Base-by-base conservation (phyloP, 2,113 vertebrate genomes). In the Carassius auratus region DNA sequence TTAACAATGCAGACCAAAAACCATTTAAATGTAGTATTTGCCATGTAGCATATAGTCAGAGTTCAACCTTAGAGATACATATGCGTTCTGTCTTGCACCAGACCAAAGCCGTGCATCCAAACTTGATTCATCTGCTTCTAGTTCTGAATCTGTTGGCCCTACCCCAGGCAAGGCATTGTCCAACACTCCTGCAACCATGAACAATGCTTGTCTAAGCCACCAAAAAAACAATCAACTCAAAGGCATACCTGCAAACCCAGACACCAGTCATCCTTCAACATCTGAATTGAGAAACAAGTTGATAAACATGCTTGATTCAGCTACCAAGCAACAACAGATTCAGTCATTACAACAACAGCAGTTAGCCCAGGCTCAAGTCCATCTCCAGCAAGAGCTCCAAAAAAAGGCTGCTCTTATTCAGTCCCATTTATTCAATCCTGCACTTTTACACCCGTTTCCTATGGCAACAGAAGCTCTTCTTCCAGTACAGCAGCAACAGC, bases 61-160 rank as follows among this genome's bases (percentile, higher is more conserved):
- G 98, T 87, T 99, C 98, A 3, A 99, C 98, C 2, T 88, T 99
- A 89, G 98, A 99, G 94, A 99, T 99, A 92, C 98, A 99, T 90
- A 97, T 99, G 96, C 95, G 98, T 83, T 99, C 98, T 57, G 98
- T 99, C 83, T 91, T 99, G 88, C 98, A 99, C 93, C 98, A 99
- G 91, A 99, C 97, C 86, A 97, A 98, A 93, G 97, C 98, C 96
- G 98, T 1, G 97, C 97, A 0, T 97, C 97, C 90, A 97, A 95
- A 86, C 91, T 96, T 86, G 95, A 96, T 89, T 94, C 96, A 89
- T 94, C 90, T 91, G 92, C 3, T 14, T 87, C 90, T 73, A 89
- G 77, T 82, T 85, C 91, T 91, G 64, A 86, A 8, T 89, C 90
- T 77, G 80, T 76, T 45, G 36, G 87, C 48, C 87, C 84, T 50